Percentiles rank a stretch among this genome's conserved stretches.
These are phyloP conservation scores for Diorhabda carinulata DNA, from an alignment of 1,140 invertebrate genomes.

Conservation along the genomic window DNA sequence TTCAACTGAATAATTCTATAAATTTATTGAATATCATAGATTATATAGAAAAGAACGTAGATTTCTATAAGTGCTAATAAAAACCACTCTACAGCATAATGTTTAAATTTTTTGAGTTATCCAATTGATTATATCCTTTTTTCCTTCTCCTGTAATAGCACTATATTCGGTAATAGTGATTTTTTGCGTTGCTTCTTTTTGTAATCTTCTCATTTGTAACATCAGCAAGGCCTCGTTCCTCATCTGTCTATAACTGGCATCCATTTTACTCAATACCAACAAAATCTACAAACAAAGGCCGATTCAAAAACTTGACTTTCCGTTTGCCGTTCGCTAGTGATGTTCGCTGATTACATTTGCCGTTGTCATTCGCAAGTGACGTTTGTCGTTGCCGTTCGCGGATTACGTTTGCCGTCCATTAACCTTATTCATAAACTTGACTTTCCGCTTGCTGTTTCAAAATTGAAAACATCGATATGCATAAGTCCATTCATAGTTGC, in stretches of 20 bases:
- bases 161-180: slow-evolving; percentile 68
- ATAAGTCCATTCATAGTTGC: too few species aligned
- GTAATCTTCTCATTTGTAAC: slow-evolving; percentile 62
- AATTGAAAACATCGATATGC: too few species aligned
- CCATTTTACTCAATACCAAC: slow-evolving; percentile 75
- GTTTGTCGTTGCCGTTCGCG: too few species aligned
- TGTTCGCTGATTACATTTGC: too few species aligned
- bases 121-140: slow-evolving; percentile 63
- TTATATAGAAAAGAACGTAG: background rate
- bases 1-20: background rate
- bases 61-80: too few species aligned
- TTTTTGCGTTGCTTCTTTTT: slow-evolving; percentile 61
- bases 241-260: slow-evolving; percentile 77
- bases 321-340: too few species aligned
- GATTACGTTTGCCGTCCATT: too few species aligned
- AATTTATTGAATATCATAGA: background rate
- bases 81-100: too few species aligned
- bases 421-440: too few species aligned
- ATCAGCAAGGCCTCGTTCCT: slow-evolving; percentile 76
- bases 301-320: too few species aligned
- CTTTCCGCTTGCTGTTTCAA: too few species aligned
- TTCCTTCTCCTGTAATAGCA: slow-evolving; percentile 65
- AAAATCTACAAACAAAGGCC: slow-evolving; percentile 54
- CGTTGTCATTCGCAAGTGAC: too few species aligned
- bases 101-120: slow-evolving; percentile 38